Conservation (phyloP, 1,140 invertebrate species). For the Sminthurinus signatus region DNA sequence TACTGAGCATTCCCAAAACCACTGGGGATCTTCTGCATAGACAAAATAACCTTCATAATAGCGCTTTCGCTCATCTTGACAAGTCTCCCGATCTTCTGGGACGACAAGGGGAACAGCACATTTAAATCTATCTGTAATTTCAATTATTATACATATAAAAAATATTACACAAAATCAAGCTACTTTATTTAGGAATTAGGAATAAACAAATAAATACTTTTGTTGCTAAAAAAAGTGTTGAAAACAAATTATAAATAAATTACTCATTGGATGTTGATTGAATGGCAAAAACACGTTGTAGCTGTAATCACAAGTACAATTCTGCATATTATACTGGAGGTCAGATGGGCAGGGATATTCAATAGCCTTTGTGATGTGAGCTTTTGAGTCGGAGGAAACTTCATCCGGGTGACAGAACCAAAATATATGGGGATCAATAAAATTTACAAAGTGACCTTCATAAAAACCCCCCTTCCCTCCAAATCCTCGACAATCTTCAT, state of each 20-base stretch:
- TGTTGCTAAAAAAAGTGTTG: too few species aligned
- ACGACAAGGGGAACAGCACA: neutral
- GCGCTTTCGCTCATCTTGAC: neutral
- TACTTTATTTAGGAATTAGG: too few species aligned
- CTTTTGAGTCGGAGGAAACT: too few species aligned
- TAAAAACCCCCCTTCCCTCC: neutral
- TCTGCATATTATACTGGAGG: neutral
- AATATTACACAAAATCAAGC: neutral
- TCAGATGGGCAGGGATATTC: neutral
- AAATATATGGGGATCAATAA: neutral
- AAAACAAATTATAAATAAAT: neutral
- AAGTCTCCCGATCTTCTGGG: neutral
- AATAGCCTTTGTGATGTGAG: too few species aligned
- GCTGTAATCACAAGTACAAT: neutral
- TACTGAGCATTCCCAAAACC: neutral
- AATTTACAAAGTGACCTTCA: neutral
- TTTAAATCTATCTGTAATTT: neutral
- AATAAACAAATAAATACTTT: too few species aligned
- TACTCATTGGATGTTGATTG: constrained; percentile 2
- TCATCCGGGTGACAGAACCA: neutral
- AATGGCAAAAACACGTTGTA: neutral
- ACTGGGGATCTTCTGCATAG: neutral
- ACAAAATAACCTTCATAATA: neutral
- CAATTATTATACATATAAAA: neutral
- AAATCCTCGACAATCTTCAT: neutral